These are phyloP conservation scores for Bedellia somnulentella DNA, from an alignment of 2,888 invertebrate species.

Conservation along the genomic window DNA sequence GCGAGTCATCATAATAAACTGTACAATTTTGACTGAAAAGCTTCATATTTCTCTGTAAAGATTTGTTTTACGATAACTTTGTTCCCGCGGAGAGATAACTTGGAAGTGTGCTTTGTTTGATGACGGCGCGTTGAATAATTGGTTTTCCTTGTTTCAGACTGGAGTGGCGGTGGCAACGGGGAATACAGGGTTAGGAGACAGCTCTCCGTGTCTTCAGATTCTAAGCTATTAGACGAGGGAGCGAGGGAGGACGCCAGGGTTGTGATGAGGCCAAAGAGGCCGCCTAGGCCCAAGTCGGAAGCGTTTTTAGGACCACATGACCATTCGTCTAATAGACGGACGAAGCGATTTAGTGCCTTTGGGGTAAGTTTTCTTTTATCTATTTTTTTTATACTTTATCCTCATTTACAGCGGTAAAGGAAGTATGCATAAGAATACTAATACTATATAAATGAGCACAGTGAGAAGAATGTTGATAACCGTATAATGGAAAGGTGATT, in stretches of 20 bases:
- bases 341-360: slow-evolving; percentile 95
- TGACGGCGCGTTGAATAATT: too few species aligned
- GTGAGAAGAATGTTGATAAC: too few species aligned
- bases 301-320: slow-evolving; percentile 81
- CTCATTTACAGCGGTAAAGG: not conserved
- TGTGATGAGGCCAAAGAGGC: slow-evolving; percentile 86
- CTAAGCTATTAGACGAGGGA: slow-evolving; percentile 87
- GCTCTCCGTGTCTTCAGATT: slow-evolving; percentile 89
- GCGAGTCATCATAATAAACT: too few species aligned
- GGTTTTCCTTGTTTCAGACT: too few species aligned
- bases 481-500: too few species aligned
- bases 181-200: slow-evolving; percentile 87
- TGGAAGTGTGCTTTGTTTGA: too few species aligned
- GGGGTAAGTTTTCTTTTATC: slow-evolving; percentile 91
- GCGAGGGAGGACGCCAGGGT: slow-evolving; percentile 87
- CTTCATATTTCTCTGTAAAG: too few species aligned
- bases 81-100: too few species aligned
- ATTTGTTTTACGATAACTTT: too few species aligned
- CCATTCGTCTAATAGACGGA: slow-evolving; percentile 77
- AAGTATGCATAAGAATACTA: not conserved
- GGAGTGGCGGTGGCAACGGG: slow-evolving; percentile 50
- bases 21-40: too few species aligned
- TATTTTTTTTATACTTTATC: not conserved
- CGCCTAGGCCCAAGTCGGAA: slow-evolving; percentile 94
- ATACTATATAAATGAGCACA: too few species aligned